Conservation (phyloP, 1,140 invertebrate genomes). For the Penaeus vannamei region DNA sequence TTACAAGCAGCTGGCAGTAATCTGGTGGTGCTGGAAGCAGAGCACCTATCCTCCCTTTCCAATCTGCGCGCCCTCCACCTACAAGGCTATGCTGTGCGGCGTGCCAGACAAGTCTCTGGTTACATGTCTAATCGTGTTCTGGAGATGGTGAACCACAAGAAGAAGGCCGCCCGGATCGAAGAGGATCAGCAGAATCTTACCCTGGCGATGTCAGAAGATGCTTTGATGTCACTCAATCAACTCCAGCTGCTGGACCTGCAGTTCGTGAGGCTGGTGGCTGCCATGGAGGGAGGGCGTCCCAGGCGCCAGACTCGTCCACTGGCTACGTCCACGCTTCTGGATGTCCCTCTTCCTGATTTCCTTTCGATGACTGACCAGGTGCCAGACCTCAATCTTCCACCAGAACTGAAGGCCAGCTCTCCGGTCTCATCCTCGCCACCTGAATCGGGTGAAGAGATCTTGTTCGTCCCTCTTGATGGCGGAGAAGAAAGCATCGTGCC, state of each 20-base stretch:
- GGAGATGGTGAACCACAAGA: constrained; percentile 57
- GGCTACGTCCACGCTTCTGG: constrained; percentile 51
- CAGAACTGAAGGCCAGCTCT: constrained; percentile 27
- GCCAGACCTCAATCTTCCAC: constrained; percentile 51
- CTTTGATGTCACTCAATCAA: constrained; percentile 39
- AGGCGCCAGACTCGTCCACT: constrained; percentile 48
- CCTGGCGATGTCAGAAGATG: constrained; percentile 58
- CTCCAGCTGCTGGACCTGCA: constrained; percentile 63
- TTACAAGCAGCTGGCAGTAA: constrained; percentile 47
- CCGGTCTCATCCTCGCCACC: not conserved
- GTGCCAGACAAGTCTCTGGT: constrained; percentile 48
- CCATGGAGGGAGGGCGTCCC: constrained; percentile 38
- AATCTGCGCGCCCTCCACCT: constrained; percentile 58
- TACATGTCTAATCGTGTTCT: constrained; percentile 55
- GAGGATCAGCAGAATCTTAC: constrained; percentile 41
- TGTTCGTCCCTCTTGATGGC: constrained; percentile 29
- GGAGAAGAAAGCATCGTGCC: constrained; percentile 49
- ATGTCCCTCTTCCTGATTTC: constrained; percentile 55
- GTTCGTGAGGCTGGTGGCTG: constrained; percentile 59
- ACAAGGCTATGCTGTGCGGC: constrained; percentile 55
- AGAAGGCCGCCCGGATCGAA: constrained; percentile 11
- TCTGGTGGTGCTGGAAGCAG: constrained; percentile 42
- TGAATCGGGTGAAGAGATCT: constrained; percentile 23
- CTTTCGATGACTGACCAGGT: constrained; percentile 53
- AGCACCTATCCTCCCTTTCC: constrained; percentile 35